Evolutionary conservation across 2,113 vertebrate species (phyloP).

Genomic region (Pogona vitticeps): DNA sequence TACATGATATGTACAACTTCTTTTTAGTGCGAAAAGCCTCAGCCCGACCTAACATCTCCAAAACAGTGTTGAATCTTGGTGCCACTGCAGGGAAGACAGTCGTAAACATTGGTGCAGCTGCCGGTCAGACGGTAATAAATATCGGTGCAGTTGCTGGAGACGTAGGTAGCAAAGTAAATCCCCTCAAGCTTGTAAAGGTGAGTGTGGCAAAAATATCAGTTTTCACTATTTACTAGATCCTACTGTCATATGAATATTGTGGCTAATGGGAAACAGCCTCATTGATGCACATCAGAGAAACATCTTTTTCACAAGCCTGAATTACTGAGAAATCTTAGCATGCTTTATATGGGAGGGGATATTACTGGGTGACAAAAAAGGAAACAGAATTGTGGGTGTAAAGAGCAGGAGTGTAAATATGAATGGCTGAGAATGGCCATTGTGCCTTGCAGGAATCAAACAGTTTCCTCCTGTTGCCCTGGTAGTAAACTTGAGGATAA

Average conservation of each 20-base stretch:
- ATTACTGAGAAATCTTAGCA: not conserved
- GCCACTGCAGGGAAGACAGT: slow-evolving; percentile 18
- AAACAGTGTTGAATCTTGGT: slow-evolving; percentile 41
- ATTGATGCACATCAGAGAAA: not conserved
- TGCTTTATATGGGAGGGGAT: not conserved
- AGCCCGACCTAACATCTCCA: slow-evolving; percentile 9
- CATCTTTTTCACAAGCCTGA: not conserved
- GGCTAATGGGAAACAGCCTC: not conserved
- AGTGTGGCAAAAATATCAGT: not conserved
- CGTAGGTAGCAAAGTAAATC: slow-evolving; percentile 30
- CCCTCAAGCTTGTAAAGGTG: slow-evolving; percentile 67
- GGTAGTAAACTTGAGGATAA: no score
- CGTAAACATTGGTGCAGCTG: slow-evolving; percentile 22
- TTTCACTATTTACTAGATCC: not conserved
- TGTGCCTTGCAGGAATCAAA: no score
- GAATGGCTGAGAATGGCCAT: not conserved
- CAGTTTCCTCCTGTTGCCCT: no score
- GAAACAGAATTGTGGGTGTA: not conserved
- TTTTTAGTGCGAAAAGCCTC: slow-evolving; percentile 50
- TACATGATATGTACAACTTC: slow-evolving; percentile 31
- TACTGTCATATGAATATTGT: not conserved
- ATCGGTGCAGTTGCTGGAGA: slow-evolving; percentile 10
- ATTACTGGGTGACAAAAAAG: not conserved
- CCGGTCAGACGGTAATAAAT: slow-evolving; percentile 28
- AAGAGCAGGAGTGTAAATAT: not conserved